Conservation (phyloP, 92 coral and sea anemone species). For the Anthopleura xanthogrammica region DNA sequence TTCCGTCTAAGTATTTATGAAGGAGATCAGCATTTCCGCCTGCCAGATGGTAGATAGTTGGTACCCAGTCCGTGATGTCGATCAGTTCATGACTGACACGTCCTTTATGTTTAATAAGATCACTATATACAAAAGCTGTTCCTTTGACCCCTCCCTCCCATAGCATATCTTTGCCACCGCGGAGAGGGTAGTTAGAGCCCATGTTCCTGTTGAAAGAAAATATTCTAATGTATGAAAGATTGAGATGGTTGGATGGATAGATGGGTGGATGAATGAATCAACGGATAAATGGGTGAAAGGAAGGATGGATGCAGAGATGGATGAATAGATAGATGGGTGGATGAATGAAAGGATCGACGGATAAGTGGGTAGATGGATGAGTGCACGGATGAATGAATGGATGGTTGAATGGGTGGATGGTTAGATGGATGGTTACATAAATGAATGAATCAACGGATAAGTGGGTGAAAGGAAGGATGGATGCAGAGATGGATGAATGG, state of each 20-base stretch:
- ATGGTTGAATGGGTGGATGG: not conserved
- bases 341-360: not conserved
- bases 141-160: conserved; percentile 99
- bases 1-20: conserved; percentile 69
- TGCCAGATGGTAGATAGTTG: conserved; percentile 87
- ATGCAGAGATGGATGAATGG: no score
- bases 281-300: not conserved
- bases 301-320: not conserved
- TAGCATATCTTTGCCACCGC: conserved; percentile 94
- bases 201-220: conserved; percentile 60
- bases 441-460: not conserved
- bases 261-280: not conserved
- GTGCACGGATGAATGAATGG: not conserved
- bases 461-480: no score
- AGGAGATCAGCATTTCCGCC: conserved; percentile 78
- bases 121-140: conserved; percentile 81
- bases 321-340: not conserved
- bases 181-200: conserved; percentile 95
- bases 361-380: no score
- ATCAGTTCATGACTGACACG: conserved; percentile 90
- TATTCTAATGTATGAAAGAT: not conserved
- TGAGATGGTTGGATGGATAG: not conserved
- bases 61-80: conserved; percentile 98
- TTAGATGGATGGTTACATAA: not conserved
- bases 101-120: conserved; percentile 67